Percentiles rank a stretch among this genome's conserved stretches.
phyloP scores from a whole-genome alignment of 2,888 invertebrate genomes.

The Leucophenga maculata region DNA sequence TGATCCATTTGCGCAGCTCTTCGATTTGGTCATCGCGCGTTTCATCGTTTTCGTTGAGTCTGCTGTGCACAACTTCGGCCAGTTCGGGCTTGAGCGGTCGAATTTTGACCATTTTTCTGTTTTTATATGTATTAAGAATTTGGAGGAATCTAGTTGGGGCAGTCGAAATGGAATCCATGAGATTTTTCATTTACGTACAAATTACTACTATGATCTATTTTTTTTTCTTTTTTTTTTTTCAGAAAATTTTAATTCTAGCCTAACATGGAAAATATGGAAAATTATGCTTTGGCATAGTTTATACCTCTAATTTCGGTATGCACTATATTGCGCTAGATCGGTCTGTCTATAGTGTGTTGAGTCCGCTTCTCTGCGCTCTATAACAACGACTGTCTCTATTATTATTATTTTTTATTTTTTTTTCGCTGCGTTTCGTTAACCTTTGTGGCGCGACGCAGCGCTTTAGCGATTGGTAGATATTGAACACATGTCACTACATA shows the following conservation, averaged over 20 bases:
- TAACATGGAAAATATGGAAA: too few relatives aligned
- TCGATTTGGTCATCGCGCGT: conserved; percentile 56
- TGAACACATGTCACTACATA: neutral
- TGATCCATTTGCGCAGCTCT: conserved; percentile 74
- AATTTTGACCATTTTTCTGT: conserved; percentile 55
- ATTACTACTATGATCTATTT: too few relatives aligned
- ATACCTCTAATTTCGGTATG: too few relatives aligned
- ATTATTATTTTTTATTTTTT: neutral
- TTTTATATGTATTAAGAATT: conserved; percentile 7
- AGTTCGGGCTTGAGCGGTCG: conserved; percentile 62
- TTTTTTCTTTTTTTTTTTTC: too few relatives aligned
- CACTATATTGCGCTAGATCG: neutral
- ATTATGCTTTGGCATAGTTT: too few relatives aligned
- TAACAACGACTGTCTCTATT: too few relatives aligned
- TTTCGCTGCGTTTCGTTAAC: conserved; percentile 6
- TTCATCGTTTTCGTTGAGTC: conserved; percentile 73
- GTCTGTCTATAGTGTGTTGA: neutral
- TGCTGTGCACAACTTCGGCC: conserved; percentile 70
- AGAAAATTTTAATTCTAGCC: too few relatives aligned
- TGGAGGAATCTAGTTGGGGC: neutral
- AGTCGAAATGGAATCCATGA: too few relatives aligned
- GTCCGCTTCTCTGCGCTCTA: too few relatives aligned
- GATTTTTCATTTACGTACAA: too few relatives aligned
- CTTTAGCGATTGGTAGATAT: neutral
- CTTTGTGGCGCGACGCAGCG: neutral